phyloP scores from a whole-genome alignment of 30 jellyfish, hydroid and myxozoan genomes.

The Aurelia aurita region DNA sequence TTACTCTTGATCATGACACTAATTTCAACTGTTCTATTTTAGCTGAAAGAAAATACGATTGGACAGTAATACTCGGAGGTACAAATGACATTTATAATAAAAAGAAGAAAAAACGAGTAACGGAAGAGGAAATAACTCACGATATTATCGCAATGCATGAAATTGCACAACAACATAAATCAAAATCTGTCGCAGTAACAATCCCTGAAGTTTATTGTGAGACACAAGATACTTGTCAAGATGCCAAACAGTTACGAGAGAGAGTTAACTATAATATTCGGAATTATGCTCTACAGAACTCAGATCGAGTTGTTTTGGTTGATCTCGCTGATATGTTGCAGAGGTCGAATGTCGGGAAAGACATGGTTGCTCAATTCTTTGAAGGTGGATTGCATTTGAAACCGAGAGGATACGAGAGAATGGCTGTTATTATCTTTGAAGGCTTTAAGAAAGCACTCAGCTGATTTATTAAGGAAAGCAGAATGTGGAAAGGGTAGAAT shows the following conservation, averaged over 20 bases:
- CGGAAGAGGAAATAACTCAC: slow-evolving; percentile 76
- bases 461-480: background rate
- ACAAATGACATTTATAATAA: slow-evolving; percentile 94
- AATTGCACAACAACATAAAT: slow-evolving; percentile 84
- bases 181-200: slow-evolving; percentile 90
- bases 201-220: slow-evolving; percentile 94
- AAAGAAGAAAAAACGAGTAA: slow-evolving; percentile 60
- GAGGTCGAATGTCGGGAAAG: slow-evolving; percentile 64
- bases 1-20: too few relatives aligned
- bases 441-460: slow-evolving; percentile 73
- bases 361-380: slow-evolving; percentile 88
- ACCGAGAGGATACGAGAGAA: slow-evolving; percentile 95
- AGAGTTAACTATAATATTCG: slow-evolving; percentile 78
- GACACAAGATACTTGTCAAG: slow-evolving; percentile 86
- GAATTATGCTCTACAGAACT: slow-evolving; percentile 74
- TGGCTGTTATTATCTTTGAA: slow-evolving; percentile 87
- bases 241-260: slow-evolving; percentile 89
- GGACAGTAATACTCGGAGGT: slow-evolving; percentile 97
- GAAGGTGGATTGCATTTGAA: slow-evolving; percentile 96
- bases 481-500: background rate
- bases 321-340: slow-evolving; percentile 91
- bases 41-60: slow-evolving; percentile 71
- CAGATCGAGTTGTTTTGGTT: slow-evolving; percentile 70
- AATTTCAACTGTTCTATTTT: background rate
- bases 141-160: slow-evolving; percentile 82